These are phyloP conservation scores for Brachionus paranguensis DNA, from an alignment of 1,140 invertebrate species.

Conservation along the genomic window DNA sequence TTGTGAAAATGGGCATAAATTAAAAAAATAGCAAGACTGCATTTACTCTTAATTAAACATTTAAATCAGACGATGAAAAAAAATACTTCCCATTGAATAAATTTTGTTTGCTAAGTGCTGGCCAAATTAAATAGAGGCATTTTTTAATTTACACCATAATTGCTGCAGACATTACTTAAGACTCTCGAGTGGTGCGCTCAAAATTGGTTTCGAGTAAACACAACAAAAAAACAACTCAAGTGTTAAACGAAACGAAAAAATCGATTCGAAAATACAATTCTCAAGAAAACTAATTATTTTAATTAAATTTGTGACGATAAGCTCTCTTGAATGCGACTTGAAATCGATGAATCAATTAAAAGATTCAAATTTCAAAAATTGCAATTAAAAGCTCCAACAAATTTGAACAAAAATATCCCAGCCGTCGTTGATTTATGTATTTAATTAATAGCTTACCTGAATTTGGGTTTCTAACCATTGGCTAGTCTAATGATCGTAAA, in stretches of 20 bases:
- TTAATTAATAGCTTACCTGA: not conserved
- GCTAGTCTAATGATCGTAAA: not conserved
- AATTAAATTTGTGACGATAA: not conserved
- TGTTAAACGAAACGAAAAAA: not conserved
- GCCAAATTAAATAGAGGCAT: not conserved
- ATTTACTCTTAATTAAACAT: not conserved
- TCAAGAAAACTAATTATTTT: slow-evolving; percentile 2
- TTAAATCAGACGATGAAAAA: not conserved
- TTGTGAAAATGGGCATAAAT: not conserved
- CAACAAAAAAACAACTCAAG: not conserved
- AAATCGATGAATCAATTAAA: not conserved
- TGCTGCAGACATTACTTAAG: not conserved
- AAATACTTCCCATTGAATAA: not conserved
- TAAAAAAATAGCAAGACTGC: not conserved
- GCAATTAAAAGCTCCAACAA: not conserved
- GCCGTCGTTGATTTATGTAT: not conserved
- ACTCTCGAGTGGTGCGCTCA: not conserved
- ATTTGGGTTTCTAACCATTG: not conserved
- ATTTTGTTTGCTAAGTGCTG: not conserved
- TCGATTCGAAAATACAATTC: not conserved
- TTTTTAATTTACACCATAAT: not conserved
- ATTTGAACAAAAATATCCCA: not conserved
- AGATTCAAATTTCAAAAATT: not conserved
- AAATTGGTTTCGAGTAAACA: not conserved
- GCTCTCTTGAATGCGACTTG: not conserved